Conservation (phyloP, 2,888 invertebrate species). For the Eilema griseolum region DNA sequence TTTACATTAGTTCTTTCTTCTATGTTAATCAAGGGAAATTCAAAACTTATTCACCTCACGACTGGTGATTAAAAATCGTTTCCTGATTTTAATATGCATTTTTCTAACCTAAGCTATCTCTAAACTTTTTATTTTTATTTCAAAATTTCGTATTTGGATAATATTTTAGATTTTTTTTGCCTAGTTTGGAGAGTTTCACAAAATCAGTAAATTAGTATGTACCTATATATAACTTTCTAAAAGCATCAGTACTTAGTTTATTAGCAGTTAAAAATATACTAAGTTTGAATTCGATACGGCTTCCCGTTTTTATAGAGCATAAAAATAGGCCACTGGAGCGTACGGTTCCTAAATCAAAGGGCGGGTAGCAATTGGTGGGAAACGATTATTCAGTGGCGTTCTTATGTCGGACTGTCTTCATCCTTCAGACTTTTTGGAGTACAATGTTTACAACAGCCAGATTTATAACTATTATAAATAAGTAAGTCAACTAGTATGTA, state of each 20-base stretch:
- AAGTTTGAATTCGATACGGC: neutral
- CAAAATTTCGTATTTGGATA: neutral
- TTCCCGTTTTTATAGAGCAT: neutral
- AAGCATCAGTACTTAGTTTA: neutral
- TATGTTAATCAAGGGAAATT: no score
- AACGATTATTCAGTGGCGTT: slow-evolving; percentile 15
- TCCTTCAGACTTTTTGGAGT: slow-evolving; percentile 2
- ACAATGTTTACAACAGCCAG: slow-evolving; percentile 19
- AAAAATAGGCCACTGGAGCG: neutral
- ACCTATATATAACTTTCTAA: neutral
- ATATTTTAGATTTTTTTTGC: neutral
- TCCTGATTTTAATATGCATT: no score
- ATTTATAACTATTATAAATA: slow-evolving; percentile 29
- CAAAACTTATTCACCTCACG: neutral
- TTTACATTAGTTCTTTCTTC: neutral
- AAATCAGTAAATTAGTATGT: neutral
- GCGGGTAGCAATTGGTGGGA: slow-evolving; percentile 2
- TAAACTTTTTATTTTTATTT: no score
- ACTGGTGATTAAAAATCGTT: neutral
- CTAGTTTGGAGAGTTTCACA: neutral
- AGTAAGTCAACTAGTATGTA: slow-evolving; percentile 22
- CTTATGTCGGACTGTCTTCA: slow-evolving; percentile 18
- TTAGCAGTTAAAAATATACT: neutral
- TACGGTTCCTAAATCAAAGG: slow-evolving; percentile 19
- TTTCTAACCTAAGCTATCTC: no score